These are phyloP conservation scores for Turritopsis rubra DNA, from an alignment of 30 jellyfish, hydroid and myxozoan species.

Conservation along the genomic window DNA sequence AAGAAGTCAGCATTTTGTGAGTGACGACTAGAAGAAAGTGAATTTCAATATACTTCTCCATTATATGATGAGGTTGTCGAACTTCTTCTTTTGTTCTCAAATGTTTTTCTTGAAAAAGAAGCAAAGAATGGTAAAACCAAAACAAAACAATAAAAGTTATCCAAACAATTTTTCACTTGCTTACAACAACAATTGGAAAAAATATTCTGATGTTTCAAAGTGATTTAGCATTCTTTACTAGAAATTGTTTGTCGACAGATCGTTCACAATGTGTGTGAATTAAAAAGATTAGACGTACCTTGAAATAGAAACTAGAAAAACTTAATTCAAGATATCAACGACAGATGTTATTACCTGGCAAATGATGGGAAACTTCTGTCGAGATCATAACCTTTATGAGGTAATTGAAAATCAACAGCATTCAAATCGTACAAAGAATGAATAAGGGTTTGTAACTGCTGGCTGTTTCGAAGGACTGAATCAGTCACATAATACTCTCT, in stretches of 20 bases:
- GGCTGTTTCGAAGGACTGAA: slow-evolving; percentile 28
- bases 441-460: slow-evolving; percentile 11
- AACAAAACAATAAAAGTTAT: background rate
- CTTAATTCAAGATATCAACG: too few relatives aligned
- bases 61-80: background rate
- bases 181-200: too few relatives aligned
- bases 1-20: too few relatives aligned
- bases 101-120: background rate
- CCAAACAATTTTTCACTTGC: background rate
- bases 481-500: slow-evolving; percentile 37
- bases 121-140: background rate
- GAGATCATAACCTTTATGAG: slow-evolving; percentile 51
- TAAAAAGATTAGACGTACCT: too few relatives aligned
- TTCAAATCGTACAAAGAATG: slow-evolving; percentile 51
- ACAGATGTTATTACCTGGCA: slow-evolving; percentile 46
- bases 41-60: background rate
- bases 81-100: background rate
- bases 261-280: too few relatives aligned
- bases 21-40: too few relatives aligned
- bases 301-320: too few relatives aligned
- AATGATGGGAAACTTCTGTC: slow-evolving; percentile 53
- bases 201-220: too few relatives aligned
- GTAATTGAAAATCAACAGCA: slow-evolving; percentile 43
- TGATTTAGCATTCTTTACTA: too few relatives aligned
- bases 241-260: too few relatives aligned